These are phyloP conservation scores for Arge pagana DNA, from an alignment of 2,888 invertebrate species.

Conservation along the genomic window DNA sequence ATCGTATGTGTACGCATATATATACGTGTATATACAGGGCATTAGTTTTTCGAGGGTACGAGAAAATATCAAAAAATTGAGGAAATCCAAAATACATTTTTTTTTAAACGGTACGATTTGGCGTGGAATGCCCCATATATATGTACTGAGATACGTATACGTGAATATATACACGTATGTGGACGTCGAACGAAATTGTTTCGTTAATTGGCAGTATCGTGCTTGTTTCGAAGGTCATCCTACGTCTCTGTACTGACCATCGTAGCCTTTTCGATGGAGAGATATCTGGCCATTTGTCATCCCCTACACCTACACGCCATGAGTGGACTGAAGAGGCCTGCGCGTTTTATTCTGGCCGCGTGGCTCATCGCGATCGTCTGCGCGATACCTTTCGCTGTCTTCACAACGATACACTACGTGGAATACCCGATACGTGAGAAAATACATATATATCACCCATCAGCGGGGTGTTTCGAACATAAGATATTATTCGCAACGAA, in stretches of 20 bases:
- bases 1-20: too few relatives aligned
- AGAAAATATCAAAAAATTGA: too few relatives aligned
- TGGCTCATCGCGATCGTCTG: slow-evolving; percentile 78
- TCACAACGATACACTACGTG: slow-evolving; percentile 75
- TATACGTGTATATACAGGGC: slow-evolving; percentile 13
- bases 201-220: too few relatives aligned
- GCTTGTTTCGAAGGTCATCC: slow-evolving; percentile 69
- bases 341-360: slow-evolving; percentile 75
- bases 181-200: too few relatives aligned
- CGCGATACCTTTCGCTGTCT: slow-evolving; percentile 78
- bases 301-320: slow-evolving; percentile 82
- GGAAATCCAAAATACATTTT: too few relatives aligned
- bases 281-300: slow-evolving; percentile 90
- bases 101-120: too few relatives aligned
- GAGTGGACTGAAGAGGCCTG: slow-evolving; percentile 80
- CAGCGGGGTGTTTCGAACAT: too few relatives aligned
- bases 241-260: slow-evolving; percentile 91
- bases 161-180: slow-evolving; percentile 30
- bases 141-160: slow-evolving; percentile 27
- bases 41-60: slow-evolving; percentile 1
- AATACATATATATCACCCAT: too few relatives aligned
- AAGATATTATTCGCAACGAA: slow-evolving; percentile 1
- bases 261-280: slow-evolving; percentile 88
- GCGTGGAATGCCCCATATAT: too few relatives aligned
- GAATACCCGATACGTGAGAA: slow-evolving; percentile 71